Conservation (phyloP, 2,888 invertebrate genomes). For the Tachina fera region DNA sequence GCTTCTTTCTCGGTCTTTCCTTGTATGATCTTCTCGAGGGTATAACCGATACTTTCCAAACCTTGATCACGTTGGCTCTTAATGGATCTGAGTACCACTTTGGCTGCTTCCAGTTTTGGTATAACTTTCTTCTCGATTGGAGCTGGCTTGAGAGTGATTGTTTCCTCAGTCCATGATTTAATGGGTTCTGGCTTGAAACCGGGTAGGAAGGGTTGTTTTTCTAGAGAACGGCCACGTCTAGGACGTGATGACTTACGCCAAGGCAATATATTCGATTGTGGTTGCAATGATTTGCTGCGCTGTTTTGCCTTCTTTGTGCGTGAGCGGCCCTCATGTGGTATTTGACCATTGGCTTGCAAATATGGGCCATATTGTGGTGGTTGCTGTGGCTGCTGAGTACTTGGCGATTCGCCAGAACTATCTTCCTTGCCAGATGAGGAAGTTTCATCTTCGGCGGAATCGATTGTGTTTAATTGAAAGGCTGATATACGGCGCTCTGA, state of each 20-base stretch:
- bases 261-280: constrained; percentile 80
- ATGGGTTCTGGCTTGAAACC: constrained; percentile 82
- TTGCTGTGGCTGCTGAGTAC: constrained; percentile 73
- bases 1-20: constrained; percentile 81
- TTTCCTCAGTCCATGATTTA: constrained; percentile 87
- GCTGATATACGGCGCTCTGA: constrained; percentile 82
- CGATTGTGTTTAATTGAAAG: constrained; percentile 80
- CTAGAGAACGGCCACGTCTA: constrained; percentile 83
- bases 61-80: constrained; percentile 83
- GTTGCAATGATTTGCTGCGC: constrained; percentile 82
- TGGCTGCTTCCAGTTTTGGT: constrained; percentile 84
- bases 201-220: constrained; percentile 81
- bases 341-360: constrained; percentile 77
- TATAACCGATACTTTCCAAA: constrained; percentile 81
- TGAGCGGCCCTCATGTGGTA: constrained; percentile 79
- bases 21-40: constrained; percentile 81
- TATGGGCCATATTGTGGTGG: constrained; percentile 78
- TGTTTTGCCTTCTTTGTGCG: constrained; percentile 80
- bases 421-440: constrained; percentile 82
- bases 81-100: constrained; percentile 84
- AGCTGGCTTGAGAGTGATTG: constrained; percentile 85
- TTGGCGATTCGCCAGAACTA: constrained; percentile 80
- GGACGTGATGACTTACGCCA: constrained; percentile 82
- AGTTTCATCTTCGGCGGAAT: constrained; percentile 82
- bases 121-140: constrained; percentile 84